Percentiles rank a stretch among this genome's conserved stretches.
These are phyloP conservation scores for Ditula angustiorana DNA, from an alignment of 2,888 invertebrate species.

Conservation along the genomic window DNA sequence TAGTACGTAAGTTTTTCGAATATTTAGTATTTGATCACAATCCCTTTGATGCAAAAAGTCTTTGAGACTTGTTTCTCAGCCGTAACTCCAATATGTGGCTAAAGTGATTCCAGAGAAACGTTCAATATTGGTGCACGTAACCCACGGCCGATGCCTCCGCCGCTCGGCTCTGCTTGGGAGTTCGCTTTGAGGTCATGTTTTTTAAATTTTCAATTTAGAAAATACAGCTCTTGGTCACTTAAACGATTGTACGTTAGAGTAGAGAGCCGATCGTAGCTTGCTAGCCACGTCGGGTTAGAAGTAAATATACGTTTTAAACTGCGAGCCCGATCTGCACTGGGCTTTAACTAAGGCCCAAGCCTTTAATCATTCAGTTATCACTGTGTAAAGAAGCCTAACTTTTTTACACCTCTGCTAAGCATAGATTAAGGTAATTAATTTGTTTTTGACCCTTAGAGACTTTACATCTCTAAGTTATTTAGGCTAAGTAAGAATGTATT, in stretches of 20 bases:
- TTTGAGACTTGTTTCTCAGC: slow-evolving; percentile 2
- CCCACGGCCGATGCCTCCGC: slow-evolving; percentile 46
- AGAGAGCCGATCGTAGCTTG: slow-evolving; percentile 15
- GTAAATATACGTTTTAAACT: background rate
- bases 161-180: slow-evolving; percentile 53
- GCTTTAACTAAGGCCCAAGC: too few relatives aligned
- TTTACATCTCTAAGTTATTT: too few relatives aligned
- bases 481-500: too few relatives aligned
- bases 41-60: too few relatives aligned
- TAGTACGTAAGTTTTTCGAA: too few relatives aligned
- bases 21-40: too few relatives aligned
- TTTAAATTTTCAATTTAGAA: slow-evolving; percentile 41
- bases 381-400: too few relatives aligned
- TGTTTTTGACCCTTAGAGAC: too few relatives aligned
- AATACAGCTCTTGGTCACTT: slow-evolving; percentile 29
- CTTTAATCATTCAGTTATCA: too few relatives aligned
- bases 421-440: too few relatives aligned
- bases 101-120: slow-evolving; percentile 49
- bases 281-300: background rate
- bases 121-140: slow-evolving; percentile 57
- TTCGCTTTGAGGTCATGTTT: slow-evolving; percentile 51
- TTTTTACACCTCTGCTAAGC: too few relatives aligned
- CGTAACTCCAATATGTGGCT: slow-evolving; percentile 38
- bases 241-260: slow-evolving; percentile 31
- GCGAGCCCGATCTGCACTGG: too few relatives aligned